Conservation (phyloP, 2,888 invertebrate species). For the Meiosimyza decipiens region DNA sequence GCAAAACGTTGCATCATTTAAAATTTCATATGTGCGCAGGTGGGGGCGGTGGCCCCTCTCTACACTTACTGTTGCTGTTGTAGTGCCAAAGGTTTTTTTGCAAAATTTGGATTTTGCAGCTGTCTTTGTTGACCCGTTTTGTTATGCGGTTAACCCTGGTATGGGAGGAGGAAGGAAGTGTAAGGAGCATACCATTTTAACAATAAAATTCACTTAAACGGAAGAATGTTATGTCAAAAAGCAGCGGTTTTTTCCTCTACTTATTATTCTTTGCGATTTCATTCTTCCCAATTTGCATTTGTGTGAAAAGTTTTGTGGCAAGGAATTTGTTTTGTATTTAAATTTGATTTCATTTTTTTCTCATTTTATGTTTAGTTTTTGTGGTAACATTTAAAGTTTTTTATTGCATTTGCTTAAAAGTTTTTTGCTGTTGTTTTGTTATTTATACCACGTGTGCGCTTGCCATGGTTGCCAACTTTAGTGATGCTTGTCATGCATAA, state of each 20-base stretch:
- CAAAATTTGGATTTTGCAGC: too few relatives aligned
- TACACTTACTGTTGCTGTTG: too few relatives aligned
- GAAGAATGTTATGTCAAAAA: neutral
- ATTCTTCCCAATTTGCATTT: too few relatives aligned
- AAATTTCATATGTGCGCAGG: too few relatives aligned
- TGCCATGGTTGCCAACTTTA: slow-evolving; percentile 19
- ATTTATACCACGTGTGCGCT: slow-evolving; percentile 1
- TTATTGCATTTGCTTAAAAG: too few relatives aligned
- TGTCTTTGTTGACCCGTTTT: neutral
- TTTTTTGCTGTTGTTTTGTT: neutral
- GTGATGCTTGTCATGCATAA: slow-evolving; percentile 40
- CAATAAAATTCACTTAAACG: slow-evolving; percentile 24
- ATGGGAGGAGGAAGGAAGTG: neutral
- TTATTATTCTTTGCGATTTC: too few relatives aligned
- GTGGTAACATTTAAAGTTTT: neutral
- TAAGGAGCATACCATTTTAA: neutral
- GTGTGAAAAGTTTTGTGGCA: too few relatives aligned
- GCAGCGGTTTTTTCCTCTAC: too few relatives aligned
- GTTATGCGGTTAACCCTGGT: slow-evolving; percentile 1
- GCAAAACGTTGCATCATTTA: too few relatives aligned
- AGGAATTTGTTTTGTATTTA: neutral
- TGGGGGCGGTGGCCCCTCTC: too few relatives aligned
- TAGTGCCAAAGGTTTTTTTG: too few relatives aligned
- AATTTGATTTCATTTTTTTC: neutral
- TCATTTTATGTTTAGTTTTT: neutral